phyloP scores from a whole-genome alignment of 2,888 invertebrate genomes.

The Polymixis lichenea region DNA sequence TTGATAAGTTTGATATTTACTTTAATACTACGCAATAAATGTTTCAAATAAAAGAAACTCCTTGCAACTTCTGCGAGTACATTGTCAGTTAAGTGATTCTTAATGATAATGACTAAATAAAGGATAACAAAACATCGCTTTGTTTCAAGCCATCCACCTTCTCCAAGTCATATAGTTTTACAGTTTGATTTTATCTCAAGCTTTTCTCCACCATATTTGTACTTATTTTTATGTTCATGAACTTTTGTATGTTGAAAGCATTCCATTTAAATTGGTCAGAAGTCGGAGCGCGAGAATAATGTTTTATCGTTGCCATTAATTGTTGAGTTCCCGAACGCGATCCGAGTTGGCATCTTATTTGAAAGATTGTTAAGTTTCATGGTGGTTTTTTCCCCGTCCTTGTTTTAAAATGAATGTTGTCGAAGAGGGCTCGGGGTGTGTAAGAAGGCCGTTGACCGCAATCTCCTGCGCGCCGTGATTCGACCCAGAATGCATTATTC shows the following conservation, averaged over 20 bases:
- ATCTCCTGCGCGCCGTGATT: slow-evolving; percentile 80
- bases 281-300: slow-evolving; percentile 67
- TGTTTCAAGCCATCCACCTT: slow-evolving; percentile 22
- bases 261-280: slow-evolving; percentile 65
- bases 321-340: slow-evolving; percentile 65
- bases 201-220: slow-evolving; percentile 63
- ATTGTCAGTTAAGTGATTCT: slow-evolving; percentile 39
- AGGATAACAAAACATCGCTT: slow-evolving; percentile 38
- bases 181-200: slow-evolving; percentile 67
- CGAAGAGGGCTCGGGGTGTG: slow-evolving; percentile 72
- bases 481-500: slow-evolving; percentile 87
- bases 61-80: slow-evolving; percentile 16
- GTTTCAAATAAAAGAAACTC: slow-evolving; percentile 41
- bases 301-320: slow-evolving; percentile 73
- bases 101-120: slow-evolving; percentile 36
- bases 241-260: slow-evolving; percentile 58
- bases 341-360: slow-evolving; percentile 72
- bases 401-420: slow-evolving; percentile 76
- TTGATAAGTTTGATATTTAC: slow-evolving; percentile 60
- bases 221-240: slow-evolving; percentile 60
- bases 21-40: slow-evolving; percentile 37
- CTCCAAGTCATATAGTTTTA: slow-evolving; percentile 55
- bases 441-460: slow-evolving; percentile 84
- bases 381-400: slow-evolving; percentile 75
- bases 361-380: slow-evolving; percentile 76